Evolutionary conservation across 2,797 vertebrate genomes (phyloP).

Genomic region (Clangula hyemalis): DNA sequence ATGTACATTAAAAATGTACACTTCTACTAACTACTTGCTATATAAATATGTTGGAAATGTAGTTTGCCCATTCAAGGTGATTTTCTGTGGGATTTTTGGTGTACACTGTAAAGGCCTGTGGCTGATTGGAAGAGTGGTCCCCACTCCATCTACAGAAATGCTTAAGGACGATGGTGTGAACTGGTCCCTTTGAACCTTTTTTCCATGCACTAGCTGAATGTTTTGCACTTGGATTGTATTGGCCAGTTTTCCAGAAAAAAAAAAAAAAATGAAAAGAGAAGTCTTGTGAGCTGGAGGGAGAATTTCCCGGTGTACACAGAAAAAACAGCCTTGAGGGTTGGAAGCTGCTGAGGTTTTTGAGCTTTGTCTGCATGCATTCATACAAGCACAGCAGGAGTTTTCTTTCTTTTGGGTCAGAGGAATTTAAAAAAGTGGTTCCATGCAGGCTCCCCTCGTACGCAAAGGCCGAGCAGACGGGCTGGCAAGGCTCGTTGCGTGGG

Average conservation of each 20-base stretch:
- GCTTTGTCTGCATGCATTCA: constrained; percentile 61
- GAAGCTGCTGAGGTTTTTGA: constrained; percentile 64
- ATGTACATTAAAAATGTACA: constrained; percentile 26
- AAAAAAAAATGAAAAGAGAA: constrained; percentile 10
- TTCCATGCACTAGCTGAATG: constrained; percentile 2
- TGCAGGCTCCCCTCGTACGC: background rate
- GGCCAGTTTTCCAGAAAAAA: constrained; percentile 40
- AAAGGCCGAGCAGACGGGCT: background rate
- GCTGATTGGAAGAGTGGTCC: constrained; percentile 31
- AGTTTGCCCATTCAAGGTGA: constrained; percentile 49
- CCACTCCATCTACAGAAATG: constrained; percentile 36
- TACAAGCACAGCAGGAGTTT: constrained; percentile 67
- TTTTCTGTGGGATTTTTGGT: constrained; percentile 46
- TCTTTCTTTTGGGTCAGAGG: constrained; percentile 43
- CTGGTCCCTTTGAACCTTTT: background rate
- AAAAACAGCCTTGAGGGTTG: constrained; percentile 67
- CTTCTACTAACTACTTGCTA: constrained; percentile 56
- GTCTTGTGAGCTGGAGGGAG: constrained; percentile 48
- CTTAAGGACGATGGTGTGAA: constrained; percentile 25
- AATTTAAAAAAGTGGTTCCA: constrained; percentile 50
- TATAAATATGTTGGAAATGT: constrained; percentile 47
- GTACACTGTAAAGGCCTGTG: constrained; percentile 1
- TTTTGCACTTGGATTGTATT: constrained; percentile 37
- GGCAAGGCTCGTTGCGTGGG: background rate
- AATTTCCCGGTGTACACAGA: constrained; percentile 67